Base-by-base conservation (phyloP, 2,797 vertebrate genomes). In the Bothrops alternatus region DNA sequence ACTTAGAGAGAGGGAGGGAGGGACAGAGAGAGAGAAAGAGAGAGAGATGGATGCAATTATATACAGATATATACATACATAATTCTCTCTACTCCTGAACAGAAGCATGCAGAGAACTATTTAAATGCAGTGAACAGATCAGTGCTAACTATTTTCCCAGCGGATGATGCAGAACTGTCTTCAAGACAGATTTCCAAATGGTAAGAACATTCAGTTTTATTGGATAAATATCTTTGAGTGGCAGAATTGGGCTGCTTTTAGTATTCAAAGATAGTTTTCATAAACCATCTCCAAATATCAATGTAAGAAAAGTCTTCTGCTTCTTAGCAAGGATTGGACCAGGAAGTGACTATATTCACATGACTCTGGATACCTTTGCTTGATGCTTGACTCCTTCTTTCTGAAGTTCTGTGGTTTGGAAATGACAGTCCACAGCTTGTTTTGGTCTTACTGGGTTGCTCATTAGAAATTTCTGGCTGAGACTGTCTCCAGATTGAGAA, bases 61-160 rank as follows among this genome's bases (percentile, higher is more conserved):
- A 60, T 20, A 37, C 2, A 73, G 2, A 37, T 20, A 37, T 37
- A 73, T 37, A 73, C 6, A 37, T 73, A 8, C 69, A 73, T 37
- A 37, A 37, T 92, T 63, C 1, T 91, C 18, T 95, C 57, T 55
- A 6, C 7, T 18, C 26, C 57, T 85, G 20, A 92, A 95, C 97
- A 98, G 98, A 97, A 98, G 61, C 96, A 96, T 2, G 89, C 96
- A 32, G 97, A 97, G 63, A 97, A 98, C 93, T 98, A 98, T 96
- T 96, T 98, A 69, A 98, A 96, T 96, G 88, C 94, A 86, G 61
- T 97, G 90, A 98, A 96, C 93, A 97, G 96, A 73, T 97, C 97
- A 82, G 95, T 97, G 63, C 95, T 98, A 96, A 97, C 97, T 86
- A 96, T 98, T 96, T 97, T 98, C 61, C 87, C 93, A 93, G 93